These are phyloP conservation scores for Bacillus rossius DNA, from an alignment of 1,140 invertebrate species.

Conservation along the genomic window DNA sequence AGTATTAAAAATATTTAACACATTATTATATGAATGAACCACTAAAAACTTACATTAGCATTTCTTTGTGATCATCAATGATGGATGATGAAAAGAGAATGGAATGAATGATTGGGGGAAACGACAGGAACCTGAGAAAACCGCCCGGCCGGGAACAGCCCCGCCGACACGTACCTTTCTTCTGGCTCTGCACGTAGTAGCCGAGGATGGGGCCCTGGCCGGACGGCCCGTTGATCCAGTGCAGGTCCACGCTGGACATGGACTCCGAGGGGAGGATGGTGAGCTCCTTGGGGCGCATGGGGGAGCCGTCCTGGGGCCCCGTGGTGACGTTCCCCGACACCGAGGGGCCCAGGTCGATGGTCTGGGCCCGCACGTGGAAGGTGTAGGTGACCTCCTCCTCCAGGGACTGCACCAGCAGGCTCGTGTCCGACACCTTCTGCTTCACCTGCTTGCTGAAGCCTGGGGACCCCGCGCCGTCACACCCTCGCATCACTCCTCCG, in stretches of 20 bases:
- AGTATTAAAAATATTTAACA: too few relatives aligned
- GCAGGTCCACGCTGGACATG: slow-evolving; percentile 75
- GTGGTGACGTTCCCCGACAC: slow-evolving; percentile 80
- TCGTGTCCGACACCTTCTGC: slow-evolving; percentile 80
- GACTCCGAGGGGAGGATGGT: slow-evolving; percentile 57
- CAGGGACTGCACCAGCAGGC: slow-evolving; percentile 72
- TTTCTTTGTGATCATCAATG: too few relatives aligned
- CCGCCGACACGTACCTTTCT: slow-evolving; percentile 63
- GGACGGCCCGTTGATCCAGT: slow-evolving; percentile 84
- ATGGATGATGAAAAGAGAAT: too few relatives aligned
- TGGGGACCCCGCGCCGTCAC: too few relatives aligned
- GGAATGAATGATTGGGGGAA: too few relatives aligned
- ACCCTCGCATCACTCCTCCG: too few relatives aligned
- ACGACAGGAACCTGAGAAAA: too few relatives aligned
- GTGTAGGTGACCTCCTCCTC: slow-evolving; percentile 90
- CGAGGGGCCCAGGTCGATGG: slow-evolving; percentile 75
- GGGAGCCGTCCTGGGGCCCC: slow-evolving; percentile 90
- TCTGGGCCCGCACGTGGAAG: slow-evolving; percentile 87
- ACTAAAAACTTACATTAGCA: too few relatives aligned
- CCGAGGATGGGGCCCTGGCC: slow-evolving; percentile 81
- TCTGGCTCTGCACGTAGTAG: slow-evolving; percentile 87
- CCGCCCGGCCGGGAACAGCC: too few relatives aligned
- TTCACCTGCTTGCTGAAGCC: slow-evolving; percentile 91
- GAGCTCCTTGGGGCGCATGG: slow-evolving; percentile 67
- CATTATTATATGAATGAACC: too few relatives aligned